Percentiles rank a stretch among this genome's conserved stretches.
phyloP scores from a whole-genome alignment of 2,888 invertebrate species.

The Thelaira solivaga region DNA sequence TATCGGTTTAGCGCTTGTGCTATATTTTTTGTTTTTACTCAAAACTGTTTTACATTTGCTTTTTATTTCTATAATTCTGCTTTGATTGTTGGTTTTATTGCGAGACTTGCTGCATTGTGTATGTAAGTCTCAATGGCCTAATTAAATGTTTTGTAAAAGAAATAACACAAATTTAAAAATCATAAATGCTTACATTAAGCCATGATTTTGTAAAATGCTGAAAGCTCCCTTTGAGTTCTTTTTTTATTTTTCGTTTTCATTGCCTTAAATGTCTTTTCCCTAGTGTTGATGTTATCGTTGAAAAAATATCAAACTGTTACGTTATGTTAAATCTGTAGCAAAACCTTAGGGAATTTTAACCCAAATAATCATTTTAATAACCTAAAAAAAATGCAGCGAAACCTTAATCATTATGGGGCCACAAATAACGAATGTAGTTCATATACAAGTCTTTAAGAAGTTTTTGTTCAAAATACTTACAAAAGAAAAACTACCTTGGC shows the following conservation, averaged over 20 bases:
- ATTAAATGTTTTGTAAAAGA: not conserved
- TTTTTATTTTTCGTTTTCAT: not conserved
- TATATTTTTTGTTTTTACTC: no score
- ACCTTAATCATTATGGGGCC: conserved; percentile 24
- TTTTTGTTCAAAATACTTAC: not conserved
- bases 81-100: not conserved
- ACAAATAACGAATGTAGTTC: conserved; percentile 35
- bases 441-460: conserved; percentile 6
- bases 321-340: conserved; percentile 7
- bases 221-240: not conserved
- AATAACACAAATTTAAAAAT: conserved; percentile 2
- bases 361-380: conserved; percentile 6
- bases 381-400: not conserved
- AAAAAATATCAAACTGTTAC: conserved; percentile 24
- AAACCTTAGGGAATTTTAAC: conserved; percentile 45
- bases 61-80: not conserved
- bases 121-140: not conserved
- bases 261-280: not conserved
- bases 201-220: not conserved
- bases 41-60: no score
- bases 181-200: not conserved
- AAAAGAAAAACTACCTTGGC: conserved; percentile 18
- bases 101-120: not conserved
- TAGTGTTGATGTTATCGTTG: conserved; percentile 9
- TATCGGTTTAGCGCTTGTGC: no score